Conservation (phyloP, 2,113 vertebrate species). For the Theropithecus gelada region DNA sequence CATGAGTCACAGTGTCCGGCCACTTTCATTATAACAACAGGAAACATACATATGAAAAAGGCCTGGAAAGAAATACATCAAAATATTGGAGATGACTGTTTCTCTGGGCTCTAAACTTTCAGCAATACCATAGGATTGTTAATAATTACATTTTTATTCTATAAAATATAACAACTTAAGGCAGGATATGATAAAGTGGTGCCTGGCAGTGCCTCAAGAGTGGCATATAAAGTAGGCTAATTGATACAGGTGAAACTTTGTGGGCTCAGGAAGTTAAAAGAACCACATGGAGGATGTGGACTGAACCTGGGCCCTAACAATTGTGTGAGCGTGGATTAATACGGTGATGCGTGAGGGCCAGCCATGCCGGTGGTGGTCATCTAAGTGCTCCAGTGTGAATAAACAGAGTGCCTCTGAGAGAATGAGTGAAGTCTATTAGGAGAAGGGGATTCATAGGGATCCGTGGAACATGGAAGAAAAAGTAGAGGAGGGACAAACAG, state of each 20-base stretch:
- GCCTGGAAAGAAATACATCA: not conserved
- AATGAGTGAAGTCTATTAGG: not conserved
- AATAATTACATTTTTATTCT: conserved; percentile 17
- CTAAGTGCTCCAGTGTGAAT: not conserved
- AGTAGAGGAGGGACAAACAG: not conserved
- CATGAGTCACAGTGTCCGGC: too few relatives aligned
- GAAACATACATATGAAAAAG: not conserved
- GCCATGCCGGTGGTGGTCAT: not conserved
- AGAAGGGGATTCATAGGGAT: not conserved
- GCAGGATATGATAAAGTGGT: not conserved
- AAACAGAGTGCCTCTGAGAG: not conserved
- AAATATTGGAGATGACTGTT: not conserved
- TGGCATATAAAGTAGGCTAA: not conserved
- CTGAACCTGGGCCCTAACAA: not conserved
- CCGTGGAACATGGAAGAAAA: not conserved
- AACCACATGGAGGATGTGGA: not conserved
- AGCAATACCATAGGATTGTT: not conserved
- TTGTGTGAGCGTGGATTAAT: not conserved
- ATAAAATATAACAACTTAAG: not conserved
- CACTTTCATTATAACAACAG: not conserved
- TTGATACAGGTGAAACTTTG: not conserved
- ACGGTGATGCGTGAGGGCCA: not conserved
- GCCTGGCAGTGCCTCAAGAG: too few relatives aligned
- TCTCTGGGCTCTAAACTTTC: not conserved
- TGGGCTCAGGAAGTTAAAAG: not conserved